Conservation (phyloP, 1,140 invertebrate genomes). For the Pinna nobilis region DNA sequence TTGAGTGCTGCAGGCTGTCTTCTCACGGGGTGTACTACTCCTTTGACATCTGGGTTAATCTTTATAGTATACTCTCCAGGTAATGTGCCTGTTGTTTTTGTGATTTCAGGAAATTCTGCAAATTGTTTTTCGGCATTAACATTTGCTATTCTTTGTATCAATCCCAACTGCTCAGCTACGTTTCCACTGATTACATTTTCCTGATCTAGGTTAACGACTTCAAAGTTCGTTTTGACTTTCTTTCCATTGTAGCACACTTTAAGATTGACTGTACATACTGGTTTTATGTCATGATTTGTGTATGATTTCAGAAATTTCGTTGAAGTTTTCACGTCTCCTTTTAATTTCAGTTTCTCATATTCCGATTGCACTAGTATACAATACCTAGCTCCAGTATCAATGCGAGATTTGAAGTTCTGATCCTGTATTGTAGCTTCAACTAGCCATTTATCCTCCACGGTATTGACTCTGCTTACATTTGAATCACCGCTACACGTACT, state of each 20-base stretch:
- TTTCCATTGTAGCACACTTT: background rate
- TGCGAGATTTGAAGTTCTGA: too few relatives aligned
- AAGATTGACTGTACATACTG: background rate
- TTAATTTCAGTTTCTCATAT: too few relatives aligned
- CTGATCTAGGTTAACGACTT: constrained; percentile 15
- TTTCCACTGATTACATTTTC: constrained; percentile 34
- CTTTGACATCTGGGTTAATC: constrained; percentile 20
- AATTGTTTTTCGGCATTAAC: too few relatives aligned
- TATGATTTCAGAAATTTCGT: constrained; percentile 23
- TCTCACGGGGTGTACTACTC: constrained; percentile 34
- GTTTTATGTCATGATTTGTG: constrained; percentile 4
- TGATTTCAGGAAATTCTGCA: constrained; percentile 42
- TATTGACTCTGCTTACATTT: too few relatives aligned
- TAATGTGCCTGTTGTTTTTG: constrained; percentile 44
- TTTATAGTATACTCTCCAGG: constrained; percentile 37
- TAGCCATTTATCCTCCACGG: too few relatives aligned
- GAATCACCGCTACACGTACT: too few relatives aligned
- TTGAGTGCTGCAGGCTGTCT: constrained; percentile 29
- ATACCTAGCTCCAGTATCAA: too few relatives aligned
- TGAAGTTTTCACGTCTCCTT: too few relatives aligned
- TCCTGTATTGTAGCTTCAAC: too few relatives aligned
- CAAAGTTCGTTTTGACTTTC: background rate
- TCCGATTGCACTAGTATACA: too few relatives aligned
- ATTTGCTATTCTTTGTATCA: constrained; percentile 11
- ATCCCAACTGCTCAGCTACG: background rate